Conservation (phyloP, 2,888 invertebrate species). For the Drosophila silvestris region DNA sequence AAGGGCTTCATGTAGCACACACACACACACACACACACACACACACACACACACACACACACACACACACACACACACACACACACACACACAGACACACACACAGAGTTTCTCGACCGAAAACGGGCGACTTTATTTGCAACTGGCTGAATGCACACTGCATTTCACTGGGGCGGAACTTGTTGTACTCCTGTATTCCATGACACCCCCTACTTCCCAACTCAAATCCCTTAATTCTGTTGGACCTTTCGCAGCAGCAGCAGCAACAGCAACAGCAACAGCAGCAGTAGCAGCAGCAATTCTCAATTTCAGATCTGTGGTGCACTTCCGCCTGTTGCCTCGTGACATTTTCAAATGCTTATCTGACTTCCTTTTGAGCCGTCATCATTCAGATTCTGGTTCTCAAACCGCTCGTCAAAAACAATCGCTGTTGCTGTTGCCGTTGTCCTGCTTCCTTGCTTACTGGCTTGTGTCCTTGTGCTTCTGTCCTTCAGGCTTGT, state of each 20-base stretch:
- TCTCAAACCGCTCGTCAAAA: background rate
- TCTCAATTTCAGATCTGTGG: slow-evolving; percentile 35
- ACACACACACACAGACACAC: background rate
- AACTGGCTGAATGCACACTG: slow-evolving; percentile 57
- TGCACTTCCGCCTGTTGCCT: slow-evolving; percentile 35
- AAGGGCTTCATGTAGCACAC: slow-evolving; percentile 50
- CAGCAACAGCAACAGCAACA: background rate
- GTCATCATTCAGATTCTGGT: slow-evolving; percentile 7
- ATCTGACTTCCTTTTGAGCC: slow-evolving; percentile 67
- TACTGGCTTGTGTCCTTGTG: background rate
- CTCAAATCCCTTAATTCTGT: background rate
- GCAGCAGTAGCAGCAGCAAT: background rate
- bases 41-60: slow-evolving; percentile 8
- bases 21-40: slow-evolving; percentile 11
- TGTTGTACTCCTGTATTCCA: background rate
- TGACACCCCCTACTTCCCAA: background rate
- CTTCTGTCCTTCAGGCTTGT: slow-evolving; percentile 7
- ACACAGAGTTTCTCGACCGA: background rate
- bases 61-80: slow-evolving; percentile 14
- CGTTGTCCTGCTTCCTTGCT: background rate
- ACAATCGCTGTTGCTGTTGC: background rate
- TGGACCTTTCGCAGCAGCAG: slow-evolving; percentile 8
- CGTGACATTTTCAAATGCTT: slow-evolving; percentile 72
- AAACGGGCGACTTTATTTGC: slow-evolving; percentile 61
- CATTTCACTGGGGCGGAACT: slow-evolving; percentile 47